A percentile compares a stretch with the other conserved stretches of the same genome.
Conservation (phyloP, 2,797 vertebrate species). For the Adelosebastes latens region DNA sequence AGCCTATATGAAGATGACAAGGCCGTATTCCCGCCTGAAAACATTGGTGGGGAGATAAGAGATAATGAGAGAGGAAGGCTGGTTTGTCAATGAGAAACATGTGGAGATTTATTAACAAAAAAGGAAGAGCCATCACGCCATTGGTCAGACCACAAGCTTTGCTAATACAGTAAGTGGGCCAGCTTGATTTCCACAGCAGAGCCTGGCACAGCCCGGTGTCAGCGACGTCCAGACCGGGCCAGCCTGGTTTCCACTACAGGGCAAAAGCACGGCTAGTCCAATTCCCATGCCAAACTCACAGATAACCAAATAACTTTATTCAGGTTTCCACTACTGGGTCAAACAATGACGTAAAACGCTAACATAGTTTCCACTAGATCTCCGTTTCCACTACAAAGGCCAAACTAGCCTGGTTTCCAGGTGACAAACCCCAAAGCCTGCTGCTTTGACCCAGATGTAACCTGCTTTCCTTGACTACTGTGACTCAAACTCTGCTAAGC, state of each 20-base stretch:
- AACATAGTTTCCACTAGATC: neutral
- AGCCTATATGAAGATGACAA: constrained; percentile 20
- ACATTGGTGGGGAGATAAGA: neutral
- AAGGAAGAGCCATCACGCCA: neutral
- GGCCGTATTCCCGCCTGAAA: neutral
- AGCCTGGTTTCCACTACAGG: neutral
- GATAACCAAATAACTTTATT: neutral
- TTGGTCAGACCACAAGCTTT: neutral
- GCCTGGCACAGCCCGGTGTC: neutral
- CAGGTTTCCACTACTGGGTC: neutral
- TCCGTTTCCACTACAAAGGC: constrained; percentile 2
- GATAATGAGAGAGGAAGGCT: neutral
- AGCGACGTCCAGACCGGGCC: neutral
- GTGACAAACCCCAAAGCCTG: neutral
- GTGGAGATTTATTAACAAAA: neutral
- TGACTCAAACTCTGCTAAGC: neutral
- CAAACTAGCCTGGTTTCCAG: neutral
- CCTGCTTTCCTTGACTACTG: neutral
- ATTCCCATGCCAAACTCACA: constrained; percentile 11
- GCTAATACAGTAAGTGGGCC: neutral
- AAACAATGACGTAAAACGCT: neutral
- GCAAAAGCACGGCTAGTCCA: neutral
- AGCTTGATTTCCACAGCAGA: neutral
- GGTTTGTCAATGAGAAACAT: neutral
- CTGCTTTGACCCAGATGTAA: neutral